Evolutionary conservation across 2,888 invertebrate genomes (phyloP).

Genomic region (Agonopterix alstromeriana): DNA sequence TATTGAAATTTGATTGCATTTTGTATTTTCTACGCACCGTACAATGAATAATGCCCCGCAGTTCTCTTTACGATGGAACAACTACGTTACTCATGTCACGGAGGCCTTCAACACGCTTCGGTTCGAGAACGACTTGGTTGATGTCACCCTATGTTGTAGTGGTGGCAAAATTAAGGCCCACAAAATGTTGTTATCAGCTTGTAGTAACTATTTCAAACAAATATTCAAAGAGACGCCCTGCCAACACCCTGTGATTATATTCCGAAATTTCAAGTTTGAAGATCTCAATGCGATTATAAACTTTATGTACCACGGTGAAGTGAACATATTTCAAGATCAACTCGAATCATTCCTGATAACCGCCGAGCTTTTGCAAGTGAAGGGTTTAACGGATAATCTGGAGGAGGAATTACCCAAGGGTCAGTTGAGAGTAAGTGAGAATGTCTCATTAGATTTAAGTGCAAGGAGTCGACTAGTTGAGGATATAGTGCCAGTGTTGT

Average conservation of each 20-base stretch:
- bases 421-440: slow-evolving; percentile 46
- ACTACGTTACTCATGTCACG: slow-evolving; percentile 87
- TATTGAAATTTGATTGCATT: too few relatives aligned
- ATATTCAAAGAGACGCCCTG: slow-evolving; percentile 86
- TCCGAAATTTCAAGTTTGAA: slow-evolving; percentile 86
- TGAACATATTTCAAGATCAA: slow-evolving; percentile 87
- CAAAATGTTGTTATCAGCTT: slow-evolving; percentile 89
- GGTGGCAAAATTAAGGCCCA: slow-evolving; percentile 90
- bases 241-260: slow-evolving; percentile 88
- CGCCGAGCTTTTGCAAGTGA: slow-evolving; percentile 85
- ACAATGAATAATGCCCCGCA: slow-evolving; percentile 81
- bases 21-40: background rate
- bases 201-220: slow-evolving; percentile 87
- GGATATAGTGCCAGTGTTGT: slow-evolving; percentile 39
- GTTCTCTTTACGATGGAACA: slow-evolving; percentile 92
- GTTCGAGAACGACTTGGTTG: slow-evolving; percentile 83
- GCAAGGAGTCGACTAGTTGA: slow-evolving; percentile 50
- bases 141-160: slow-evolving; percentile 91
- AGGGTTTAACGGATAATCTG: slow-evolving; percentile 82
- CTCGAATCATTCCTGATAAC: slow-evolving; percentile 86
- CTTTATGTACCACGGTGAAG: slow-evolving; percentile 91
- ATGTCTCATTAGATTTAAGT: slow-evolving; percentile 61
- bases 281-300: slow-evolving; percentile 87
- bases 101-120: slow-evolving; percentile 86
- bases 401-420: slow-evolving; percentile 60